phyloP scores from a whole-genome alignment of 2,113 vertebrate species.

The Tragulus kanchil region DNA sequence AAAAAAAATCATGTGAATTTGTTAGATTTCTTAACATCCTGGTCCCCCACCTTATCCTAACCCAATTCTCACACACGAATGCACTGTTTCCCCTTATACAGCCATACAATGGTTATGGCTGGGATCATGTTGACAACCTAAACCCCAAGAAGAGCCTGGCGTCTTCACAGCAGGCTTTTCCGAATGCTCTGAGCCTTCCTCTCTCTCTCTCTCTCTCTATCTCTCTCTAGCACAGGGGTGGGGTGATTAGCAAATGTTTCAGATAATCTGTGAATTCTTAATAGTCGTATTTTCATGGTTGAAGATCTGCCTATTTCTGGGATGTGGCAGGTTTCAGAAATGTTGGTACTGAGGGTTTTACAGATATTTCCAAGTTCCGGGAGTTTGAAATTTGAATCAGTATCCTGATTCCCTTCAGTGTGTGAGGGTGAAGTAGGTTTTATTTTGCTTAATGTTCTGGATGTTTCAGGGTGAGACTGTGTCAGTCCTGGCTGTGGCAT shows the following conservation, averaged over 20 bases:
- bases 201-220: slow-evolving; percentile 28
- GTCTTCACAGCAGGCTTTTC: slow-evolving; percentile 82
- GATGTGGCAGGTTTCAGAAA: slow-evolving; percentile 57
- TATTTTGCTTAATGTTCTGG: slow-evolving; percentile 55
- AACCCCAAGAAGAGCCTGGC: slow-evolving; percentile 74
- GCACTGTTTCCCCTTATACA: slow-evolving; percentile 10
- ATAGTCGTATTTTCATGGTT: slow-evolving; percentile 72
- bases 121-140: slow-evolving; percentile 64
- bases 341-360: slow-evolving; percentile 21
- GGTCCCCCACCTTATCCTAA: slow-evolving; percentile 64
- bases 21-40: slow-evolving; percentile 84
- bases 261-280: slow-evolving; percentile 81
- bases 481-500: not conserved
- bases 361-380: slow-evolving; percentile 48
- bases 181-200: slow-evolving; percentile 63
- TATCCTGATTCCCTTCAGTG: not conserved
- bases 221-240: slow-evolving; percentile 72
- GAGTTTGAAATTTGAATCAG: slow-evolving; percentile 66
- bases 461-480: slow-evolving; percentile 2
- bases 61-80: slow-evolving; percentile 17
- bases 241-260: slow-evolving; percentile 83
- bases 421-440: not conserved
- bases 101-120: slow-evolving; percentile 63
- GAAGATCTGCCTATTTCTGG: slow-evolving; percentile 58
- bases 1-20: slow-evolving; percentile 69